Evolutionary conservation across 2,113 vertebrate species (phyloP).

Genomic region (Aramus guarauna): DNA sequence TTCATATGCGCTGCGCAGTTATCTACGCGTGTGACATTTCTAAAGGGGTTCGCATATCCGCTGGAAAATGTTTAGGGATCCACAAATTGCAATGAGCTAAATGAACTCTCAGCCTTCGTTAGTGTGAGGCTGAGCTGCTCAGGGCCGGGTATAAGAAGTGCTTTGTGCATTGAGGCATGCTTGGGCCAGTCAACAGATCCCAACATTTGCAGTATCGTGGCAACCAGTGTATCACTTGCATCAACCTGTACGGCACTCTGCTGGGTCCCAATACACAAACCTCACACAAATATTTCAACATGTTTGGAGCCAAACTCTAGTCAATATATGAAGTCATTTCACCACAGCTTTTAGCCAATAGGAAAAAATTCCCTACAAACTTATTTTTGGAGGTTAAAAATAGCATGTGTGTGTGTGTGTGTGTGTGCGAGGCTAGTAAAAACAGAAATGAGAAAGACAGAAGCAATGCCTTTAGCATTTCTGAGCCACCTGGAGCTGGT

Average conservation of each 20-base stretch:
- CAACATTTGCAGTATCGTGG: background rate
- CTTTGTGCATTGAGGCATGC: background rate
- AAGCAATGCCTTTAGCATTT: background rate
- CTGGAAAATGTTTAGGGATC: background rate
- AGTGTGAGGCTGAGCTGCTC: background rate
- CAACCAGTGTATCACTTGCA: background rate
- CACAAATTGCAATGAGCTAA: background rate
- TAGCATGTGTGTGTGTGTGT: background rate
- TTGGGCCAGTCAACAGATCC: background rate
- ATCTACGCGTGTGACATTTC: background rate
- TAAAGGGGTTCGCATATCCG: background rate
- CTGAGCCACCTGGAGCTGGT: background rate
- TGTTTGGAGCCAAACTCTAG: background rate
- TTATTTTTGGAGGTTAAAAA: slow-evolving; percentile 26
- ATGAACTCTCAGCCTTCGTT: background rate
- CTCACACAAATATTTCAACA: slow-evolving; percentile 45
- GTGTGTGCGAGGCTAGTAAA: background rate
- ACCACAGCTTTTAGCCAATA: background rate
- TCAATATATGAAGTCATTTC: slow-evolving; percentile 39
- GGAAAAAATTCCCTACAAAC: background rate
- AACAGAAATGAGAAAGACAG: slow-evolving; percentile 47
- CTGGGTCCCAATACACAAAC: background rate
- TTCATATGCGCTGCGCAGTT: accelerated
- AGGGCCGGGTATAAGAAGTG: background rate
- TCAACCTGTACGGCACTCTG: background rate